Percentiles rank a stretch among this genome's conserved stretches.
These are phyloP conservation scores for Callaeas wilsoni DNA, from an alignment of 2,113 vertebrate species.

Conservation along the genomic window DNA sequence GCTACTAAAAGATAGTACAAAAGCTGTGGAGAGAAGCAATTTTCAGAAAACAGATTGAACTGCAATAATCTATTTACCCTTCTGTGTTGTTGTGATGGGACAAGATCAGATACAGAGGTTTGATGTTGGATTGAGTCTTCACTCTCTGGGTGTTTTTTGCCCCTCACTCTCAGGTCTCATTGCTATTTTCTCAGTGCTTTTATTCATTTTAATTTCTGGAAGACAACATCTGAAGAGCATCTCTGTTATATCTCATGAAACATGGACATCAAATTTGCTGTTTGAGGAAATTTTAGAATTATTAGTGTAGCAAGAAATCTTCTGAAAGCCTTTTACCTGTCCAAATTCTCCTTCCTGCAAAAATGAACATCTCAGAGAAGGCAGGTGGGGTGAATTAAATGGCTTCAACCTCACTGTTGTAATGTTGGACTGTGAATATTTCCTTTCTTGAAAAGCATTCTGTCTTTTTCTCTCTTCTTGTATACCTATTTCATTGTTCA, in stretches of 20 bases:
- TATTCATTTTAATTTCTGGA: neutral
- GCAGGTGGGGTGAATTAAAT: neutral
- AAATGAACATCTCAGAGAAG: neutral
- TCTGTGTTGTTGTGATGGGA: neutral
- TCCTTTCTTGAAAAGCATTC: neutral
- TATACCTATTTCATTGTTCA: neutral
- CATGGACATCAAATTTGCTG: neutral
- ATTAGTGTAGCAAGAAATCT: neutral
- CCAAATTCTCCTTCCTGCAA: neutral
- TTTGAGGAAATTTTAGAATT: neutral
- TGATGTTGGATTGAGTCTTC: neutral
- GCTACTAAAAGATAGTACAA: neutral
- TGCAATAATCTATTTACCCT: neutral
- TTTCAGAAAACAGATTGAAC: neutral
- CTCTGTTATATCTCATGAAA: neutral
- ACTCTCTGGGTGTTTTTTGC: neutral
- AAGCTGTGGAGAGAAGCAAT: neutral
- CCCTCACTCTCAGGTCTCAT: neutral
- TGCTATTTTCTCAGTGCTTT: neutral
- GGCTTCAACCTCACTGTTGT: neutral
- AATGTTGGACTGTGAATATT: neutral
- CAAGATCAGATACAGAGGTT: neutral
- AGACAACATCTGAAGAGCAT: neutral
- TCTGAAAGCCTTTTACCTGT: neutral
- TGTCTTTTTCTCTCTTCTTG: neutral